phyloP scores from a whole-genome alignment of 2,888 invertebrate genomes.

The Amblyteles armatorius region DNA sequence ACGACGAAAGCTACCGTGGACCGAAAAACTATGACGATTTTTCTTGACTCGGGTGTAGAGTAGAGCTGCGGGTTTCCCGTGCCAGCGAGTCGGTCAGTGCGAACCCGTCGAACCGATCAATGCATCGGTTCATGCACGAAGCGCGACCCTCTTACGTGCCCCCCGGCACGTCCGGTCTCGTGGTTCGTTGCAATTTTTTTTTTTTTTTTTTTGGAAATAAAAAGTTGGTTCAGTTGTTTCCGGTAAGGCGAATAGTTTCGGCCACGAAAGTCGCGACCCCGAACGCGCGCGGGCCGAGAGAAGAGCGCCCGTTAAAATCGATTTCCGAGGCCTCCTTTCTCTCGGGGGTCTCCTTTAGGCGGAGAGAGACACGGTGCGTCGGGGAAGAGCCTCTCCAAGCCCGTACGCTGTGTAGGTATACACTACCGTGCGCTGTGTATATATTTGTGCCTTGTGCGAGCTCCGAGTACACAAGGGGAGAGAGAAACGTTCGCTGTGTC shows the following conservation, averaged over 20 bases:
- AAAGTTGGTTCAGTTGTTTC: slow-evolving; percentile 45
- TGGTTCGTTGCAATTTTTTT: background rate
- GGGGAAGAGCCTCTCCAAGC: slow-evolving; percentile 41
- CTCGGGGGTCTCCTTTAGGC: slow-evolving; percentile 31
- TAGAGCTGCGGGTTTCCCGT: too few species aligned
- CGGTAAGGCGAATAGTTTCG: slow-evolving; percentile 45
- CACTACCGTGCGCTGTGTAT: background rate
- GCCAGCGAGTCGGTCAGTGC: slow-evolving; percentile 22
- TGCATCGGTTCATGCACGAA: slow-evolving; percentile 52
- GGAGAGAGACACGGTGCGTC: slow-evolving; percentile 46
- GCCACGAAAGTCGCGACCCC: slow-evolving; percentile 12
- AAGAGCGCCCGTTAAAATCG: slow-evolving; percentile 61
- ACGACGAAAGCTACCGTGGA: too few species aligned
- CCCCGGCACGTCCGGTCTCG: background rate
- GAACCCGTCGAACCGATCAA: slow-evolving; percentile 59
- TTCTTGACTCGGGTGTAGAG: background rate
- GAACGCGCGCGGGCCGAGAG: slow-evolving; percentile 38
- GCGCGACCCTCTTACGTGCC: slow-evolving; percentile 50
- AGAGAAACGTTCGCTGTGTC: slow-evolving; percentile 23
- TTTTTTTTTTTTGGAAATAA: background rate
- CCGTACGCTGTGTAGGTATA: too few species aligned
- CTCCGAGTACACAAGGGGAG: background rate
- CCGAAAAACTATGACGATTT: background rate
- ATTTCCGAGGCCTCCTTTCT: slow-evolving; percentile 51
- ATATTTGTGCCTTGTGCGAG: background rate